Base-by-base conservation (phyloP, 2,113 vertebrate species). In the Phalacrocorax aristotelis region DNA sequence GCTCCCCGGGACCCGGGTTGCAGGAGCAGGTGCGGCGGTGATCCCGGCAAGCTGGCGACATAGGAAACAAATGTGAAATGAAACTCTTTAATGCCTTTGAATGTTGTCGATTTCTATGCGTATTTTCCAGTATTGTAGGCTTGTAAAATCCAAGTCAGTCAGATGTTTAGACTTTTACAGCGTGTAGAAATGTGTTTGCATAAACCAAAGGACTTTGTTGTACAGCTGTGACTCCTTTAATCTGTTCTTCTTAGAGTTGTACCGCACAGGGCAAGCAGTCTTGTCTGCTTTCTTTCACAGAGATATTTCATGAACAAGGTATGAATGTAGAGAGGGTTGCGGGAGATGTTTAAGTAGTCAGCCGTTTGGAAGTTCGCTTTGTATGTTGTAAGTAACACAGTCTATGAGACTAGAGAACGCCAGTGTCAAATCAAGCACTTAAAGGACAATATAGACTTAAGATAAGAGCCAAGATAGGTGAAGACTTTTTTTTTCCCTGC, bases 71-170 rank as follows among this genome's bases (percentile, higher is more conserved):
- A 83, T 16, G 95, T 38, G 92, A 78, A 95, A 82, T 57, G 81
- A 38, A 93, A 79, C 84, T 96, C 83, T 51, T 94, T 87, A 97
- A 83, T 95, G 96, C 94, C 91, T 95, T 80, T 94, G 86, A 96
- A 92, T 44, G 81, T 46, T 87, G 93, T 46, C 88, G 65, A 72
- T 80, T 97, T 96, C 89, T 84, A 21, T n/a, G 71, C 96, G 48
- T 84, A 19, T 97, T 98, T 98, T 95, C 91, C 95, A 96, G 91
- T 29, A 6, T 30, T 52, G 95, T 55, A 90, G 71, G 71, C 97
- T 98, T 96, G 94, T 98, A 98, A 98, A 98, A 98, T 22, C 55
- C 93, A 94, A 97, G 95, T 92, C 34, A 75, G 92, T 98, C 97
- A 98, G 97, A 97, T 97, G 97, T 83, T 94, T 77, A 88, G 69